Conservation (phyloP, 2,888 invertebrate genomes). For the Lacanobia wlatinum region DNA sequence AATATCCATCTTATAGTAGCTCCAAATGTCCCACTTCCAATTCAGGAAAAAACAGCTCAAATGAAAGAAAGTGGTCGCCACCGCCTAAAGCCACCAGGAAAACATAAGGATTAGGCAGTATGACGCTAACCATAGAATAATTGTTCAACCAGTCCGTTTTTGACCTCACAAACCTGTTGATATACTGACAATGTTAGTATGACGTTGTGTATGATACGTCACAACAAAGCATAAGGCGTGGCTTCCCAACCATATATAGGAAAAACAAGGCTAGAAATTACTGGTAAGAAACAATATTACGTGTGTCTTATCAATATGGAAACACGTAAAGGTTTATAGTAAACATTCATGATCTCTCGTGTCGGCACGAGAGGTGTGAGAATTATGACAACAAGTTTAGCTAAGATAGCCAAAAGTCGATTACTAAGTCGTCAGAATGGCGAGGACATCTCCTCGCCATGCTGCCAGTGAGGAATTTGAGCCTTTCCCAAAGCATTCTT, state of each 20-base stretch:
- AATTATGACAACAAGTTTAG: neutral
- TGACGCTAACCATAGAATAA: neutral
- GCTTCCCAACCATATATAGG: neutral
- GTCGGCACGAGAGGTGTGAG: neutral
- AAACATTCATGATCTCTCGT: neutral
- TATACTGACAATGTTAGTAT: slow-evolving; percentile 3
- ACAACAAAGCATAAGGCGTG: neutral
- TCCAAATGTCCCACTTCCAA: too few species aligned
- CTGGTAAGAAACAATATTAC: slow-evolving; percentile 12
- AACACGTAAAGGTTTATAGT: neutral
- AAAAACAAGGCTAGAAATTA: slow-evolving; percentile 19
- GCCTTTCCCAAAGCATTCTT: neutral
- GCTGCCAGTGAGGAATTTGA: neutral
- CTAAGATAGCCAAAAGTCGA: neutral
- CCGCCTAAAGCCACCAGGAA: neutral
- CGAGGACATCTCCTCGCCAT: too few species aligned
- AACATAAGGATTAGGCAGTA: neutral
- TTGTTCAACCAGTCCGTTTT: neutral
- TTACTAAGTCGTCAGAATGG: neutral
- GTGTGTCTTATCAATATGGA: slow-evolving; percentile 15
- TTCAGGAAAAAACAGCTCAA: neutral
- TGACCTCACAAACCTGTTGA: slow-evolving; percentile 12
- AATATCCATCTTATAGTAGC: neutral
- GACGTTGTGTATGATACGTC: slow-evolving; percentile 16
- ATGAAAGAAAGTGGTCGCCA: too few species aligned